Percentiles rank a stretch among this genome's conserved stretches.
phyloP scores from a whole-genome alignment of 2,797 vertebrate genomes.

The Spatula versicolor region DNA sequence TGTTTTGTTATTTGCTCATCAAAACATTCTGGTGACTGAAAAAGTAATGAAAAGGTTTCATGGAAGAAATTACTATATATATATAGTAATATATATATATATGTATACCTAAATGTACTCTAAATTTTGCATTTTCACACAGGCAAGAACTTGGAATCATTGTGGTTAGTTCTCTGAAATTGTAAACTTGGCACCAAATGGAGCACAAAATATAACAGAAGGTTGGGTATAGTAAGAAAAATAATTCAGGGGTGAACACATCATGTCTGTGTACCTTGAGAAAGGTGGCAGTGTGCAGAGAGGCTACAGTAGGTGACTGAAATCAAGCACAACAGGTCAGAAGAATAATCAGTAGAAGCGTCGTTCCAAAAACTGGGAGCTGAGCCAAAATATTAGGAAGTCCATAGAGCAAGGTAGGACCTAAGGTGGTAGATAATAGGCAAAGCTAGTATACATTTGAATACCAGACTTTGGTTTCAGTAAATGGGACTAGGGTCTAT shows the following conservation, averaged over 20 bases:
- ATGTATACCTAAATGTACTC: background rate
- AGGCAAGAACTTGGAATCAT: background rate
- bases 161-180: background rate
- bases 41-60: background rate
- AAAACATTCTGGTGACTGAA: background rate
- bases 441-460: background rate
- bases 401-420: background rate
- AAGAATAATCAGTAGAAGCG: background rate
- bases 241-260: background rate
- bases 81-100: no score
- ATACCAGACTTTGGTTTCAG: background rate
- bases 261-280: accelerated
- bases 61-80: background rate
- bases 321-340: background rate
- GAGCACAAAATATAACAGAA: background rate
- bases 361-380: background rate
- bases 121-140: background rate
- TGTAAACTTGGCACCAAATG: background rate
- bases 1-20: background rate
- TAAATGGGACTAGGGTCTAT: background rate
- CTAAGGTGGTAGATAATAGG: background rate
- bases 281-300: background rate
- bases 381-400: background rate
- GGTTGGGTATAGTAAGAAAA: background rate
- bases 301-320: background rate